Evolutionary conservation across 1,140 invertebrate genomes (phyloP).

Genomic region (Brachionus koreanus): DNA sequence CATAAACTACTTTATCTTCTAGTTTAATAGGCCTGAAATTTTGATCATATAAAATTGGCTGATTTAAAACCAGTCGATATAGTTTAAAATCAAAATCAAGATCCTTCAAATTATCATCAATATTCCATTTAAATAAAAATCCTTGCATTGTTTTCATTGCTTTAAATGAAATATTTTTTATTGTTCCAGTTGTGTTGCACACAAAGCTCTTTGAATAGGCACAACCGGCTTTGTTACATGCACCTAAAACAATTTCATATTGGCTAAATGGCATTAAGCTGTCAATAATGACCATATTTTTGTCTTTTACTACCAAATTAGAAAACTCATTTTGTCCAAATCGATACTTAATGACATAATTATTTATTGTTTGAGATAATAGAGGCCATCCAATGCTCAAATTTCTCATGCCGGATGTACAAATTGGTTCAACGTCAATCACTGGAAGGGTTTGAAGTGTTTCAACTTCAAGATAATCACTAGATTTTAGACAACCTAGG

Average conservation of each 20-base stretch:
- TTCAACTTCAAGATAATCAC: not conserved
- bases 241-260: slow-evolving; percentile 1
- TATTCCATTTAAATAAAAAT: not conserved
- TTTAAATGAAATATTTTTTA: not conserved
- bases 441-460: not conserved
- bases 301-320: not conserved
- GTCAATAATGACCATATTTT: not conserved
- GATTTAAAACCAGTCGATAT: not conserved
- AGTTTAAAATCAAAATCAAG: not conserved
- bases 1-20: not conserved
- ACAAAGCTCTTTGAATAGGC: not conserved
- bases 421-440: not conserved
- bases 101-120: not conserved
- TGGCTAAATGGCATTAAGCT: not conserved
- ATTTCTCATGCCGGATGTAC: not conserved
- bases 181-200: not conserved
- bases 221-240: slow-evolving; percentile 25
- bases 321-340: not conserved
- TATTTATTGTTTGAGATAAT: not conserved
- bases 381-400: not conserved
- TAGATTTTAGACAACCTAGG: not conserved
- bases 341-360: not conserved
- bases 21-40: not conserved
- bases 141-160: too few species aligned
- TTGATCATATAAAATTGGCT: not conserved